Conservation (phyloP, 2,888 invertebrate species). For the Elegia similella region DNA sequence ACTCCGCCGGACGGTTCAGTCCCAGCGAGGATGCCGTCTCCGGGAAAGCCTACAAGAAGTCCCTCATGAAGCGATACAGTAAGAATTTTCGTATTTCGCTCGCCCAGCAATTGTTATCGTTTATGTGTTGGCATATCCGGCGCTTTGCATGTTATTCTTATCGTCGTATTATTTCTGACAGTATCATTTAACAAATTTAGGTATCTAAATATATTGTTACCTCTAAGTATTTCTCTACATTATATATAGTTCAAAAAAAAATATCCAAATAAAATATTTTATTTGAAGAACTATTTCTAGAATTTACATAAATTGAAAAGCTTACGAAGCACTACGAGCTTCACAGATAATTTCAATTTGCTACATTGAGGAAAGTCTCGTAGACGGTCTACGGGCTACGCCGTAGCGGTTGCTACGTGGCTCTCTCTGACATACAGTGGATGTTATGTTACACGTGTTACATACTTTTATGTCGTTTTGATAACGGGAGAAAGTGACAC, state of each 20-base stretch:
- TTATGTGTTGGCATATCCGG: neutral
- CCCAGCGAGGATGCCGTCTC: conserved; percentile 79
- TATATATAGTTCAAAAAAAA: neutral
- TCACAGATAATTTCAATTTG: neutral
- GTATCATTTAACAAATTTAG: neutral
- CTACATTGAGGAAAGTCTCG: conserved; percentile 8
- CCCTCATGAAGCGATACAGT: conserved; percentile 96
- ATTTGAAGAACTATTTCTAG: neutral
- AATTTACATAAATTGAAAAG: neutral
- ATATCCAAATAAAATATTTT: no score
- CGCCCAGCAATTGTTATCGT: neutral
- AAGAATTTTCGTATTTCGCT: conserved; percentile 76
- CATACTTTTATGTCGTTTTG: neutral
- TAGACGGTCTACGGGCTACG: conserved; percentile 24
- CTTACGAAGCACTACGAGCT: conserved; percentile 10
- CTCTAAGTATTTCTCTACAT: neutral
- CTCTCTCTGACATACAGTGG: neutral
- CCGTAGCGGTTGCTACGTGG: conserved; percentile 26
- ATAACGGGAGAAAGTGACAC: neutral
- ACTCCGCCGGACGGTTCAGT: conserved; percentile 86
- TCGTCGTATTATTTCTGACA: neutral
- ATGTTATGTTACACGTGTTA: neutral
- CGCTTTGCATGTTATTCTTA: conserved; percentile 13
- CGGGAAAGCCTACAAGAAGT: conserved; percentile 92
- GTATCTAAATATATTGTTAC: neutral